These are phyloP conservation scores for Rapana venosa DNA, from an alignment of 2,888 invertebrate genomes.

Conservation along the genomic window DNA sequence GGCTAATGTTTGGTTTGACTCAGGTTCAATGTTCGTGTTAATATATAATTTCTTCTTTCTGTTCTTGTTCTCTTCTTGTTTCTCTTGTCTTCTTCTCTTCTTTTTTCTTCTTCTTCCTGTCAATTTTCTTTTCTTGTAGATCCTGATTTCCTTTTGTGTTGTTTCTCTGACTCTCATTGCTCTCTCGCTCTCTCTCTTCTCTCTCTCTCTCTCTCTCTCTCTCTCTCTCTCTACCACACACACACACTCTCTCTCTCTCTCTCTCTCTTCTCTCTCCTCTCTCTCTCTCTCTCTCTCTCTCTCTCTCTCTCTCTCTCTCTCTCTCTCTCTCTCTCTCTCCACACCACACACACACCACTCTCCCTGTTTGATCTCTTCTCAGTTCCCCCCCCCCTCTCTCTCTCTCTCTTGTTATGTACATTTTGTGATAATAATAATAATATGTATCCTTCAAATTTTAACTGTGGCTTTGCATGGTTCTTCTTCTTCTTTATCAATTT, in stretches of 20 bases:
- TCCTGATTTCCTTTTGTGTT: neutral
- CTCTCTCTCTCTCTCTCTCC: neutral
- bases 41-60: neutral
- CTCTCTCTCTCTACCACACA: neutral
- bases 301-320: neutral
- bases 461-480: no score
- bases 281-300: constrained; percentile 16
- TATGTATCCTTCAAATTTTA: no score
- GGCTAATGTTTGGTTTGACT: no score
- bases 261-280: neutral
- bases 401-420: neutral
- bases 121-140: neutral
- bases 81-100: neutral
- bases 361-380: neutral
- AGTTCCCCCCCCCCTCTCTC: neutral
- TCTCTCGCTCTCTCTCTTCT: neutral
- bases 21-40: no score
- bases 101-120: neutral
- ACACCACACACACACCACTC: neutral
- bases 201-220: constrained; percentile 1
- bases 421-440: no score
- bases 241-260: neutral
- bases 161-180: neutral
- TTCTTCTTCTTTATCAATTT: no score
- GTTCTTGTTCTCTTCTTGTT: neutral